Evolutionary conservation across 2,888 invertebrate species (phyloP).

Genomic region (Lycaena phlaeas): DNA sequence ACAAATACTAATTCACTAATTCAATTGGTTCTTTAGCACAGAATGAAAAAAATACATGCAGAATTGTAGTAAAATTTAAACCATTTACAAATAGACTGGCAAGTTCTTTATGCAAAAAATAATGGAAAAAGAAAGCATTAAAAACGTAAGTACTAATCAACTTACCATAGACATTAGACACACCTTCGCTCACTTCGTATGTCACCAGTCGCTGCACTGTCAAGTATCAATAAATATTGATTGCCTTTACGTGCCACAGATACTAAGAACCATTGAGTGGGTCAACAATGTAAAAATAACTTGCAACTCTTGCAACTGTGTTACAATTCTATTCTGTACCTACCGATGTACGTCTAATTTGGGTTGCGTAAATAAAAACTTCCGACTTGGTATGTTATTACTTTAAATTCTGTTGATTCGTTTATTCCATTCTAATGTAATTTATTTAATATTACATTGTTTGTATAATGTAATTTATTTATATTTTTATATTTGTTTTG

Average conservation of each 20-base stretch:
- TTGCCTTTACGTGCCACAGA: conserved; percentile 19
- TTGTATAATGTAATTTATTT: too few relatives aligned
- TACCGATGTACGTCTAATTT: conserved; percentile 1
- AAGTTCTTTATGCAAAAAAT: too few relatives aligned
- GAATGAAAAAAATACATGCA: too few relatives aligned
- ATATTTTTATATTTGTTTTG: too few relatives aligned
- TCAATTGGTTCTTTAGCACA: too few relatives aligned
- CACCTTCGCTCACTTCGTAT: conserved; percentile 5
- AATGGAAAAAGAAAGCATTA: not conserved
- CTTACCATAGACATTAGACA: conserved; percentile 2
- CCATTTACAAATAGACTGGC: too few relatives aligned
- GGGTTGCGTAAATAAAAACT: conserved; percentile 10
- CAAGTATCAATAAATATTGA: conserved; percentile 25
- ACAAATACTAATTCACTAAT: too few relatives aligned
- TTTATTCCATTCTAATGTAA: too few relatives aligned
- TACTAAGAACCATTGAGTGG: conserved; percentile 16
- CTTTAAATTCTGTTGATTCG: not conserved
- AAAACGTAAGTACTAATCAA: not conserved
- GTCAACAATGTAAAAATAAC: conserved; percentile 14
- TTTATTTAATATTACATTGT: too few relatives aligned
- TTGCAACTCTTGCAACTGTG: conserved; percentile 2
- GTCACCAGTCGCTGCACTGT: conserved; percentile 17
- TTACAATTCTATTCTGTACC: conserved; percentile 1
- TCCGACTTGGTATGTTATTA: conserved; percentile 1
- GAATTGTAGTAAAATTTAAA: too few relatives aligned